These are phyloP conservation scores for Theristus sp. DNA, from an alignment of 2,888 invertebrate genomes.

Conservation along the genomic window DNA sequence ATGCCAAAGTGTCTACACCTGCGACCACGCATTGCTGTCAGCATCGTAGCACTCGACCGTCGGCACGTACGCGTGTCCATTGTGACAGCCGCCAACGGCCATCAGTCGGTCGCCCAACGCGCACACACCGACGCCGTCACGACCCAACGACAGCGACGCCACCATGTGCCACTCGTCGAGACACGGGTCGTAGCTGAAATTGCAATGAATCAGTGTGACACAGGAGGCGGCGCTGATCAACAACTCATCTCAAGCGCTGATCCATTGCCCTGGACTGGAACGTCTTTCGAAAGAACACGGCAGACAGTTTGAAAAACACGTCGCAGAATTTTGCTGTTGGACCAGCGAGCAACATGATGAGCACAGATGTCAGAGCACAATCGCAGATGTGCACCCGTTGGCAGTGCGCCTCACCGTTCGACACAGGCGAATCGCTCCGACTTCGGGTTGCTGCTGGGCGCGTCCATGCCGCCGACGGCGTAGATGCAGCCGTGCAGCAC, in stretches of 20 bases:
- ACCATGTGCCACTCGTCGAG: conserved; percentile 72
- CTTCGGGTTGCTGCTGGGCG: conserved; percentile 64
- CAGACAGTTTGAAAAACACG: no score
- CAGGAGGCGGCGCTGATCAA: no score
- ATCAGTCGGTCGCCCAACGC: conserved; percentile 60
- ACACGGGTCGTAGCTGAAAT: conserved; percentile 42
- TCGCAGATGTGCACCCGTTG: no score
- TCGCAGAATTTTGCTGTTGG: no score
- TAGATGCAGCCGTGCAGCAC: conserved; percentile 71
- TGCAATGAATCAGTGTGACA: neutral
- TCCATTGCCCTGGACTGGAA: no score
- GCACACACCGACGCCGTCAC: conserved; percentile 73
- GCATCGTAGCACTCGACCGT: conserved; percentile 63
- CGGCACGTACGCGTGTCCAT: conserved; percentile 60
- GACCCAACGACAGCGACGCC: conserved; percentile 57
- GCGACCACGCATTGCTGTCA: conserved; percentile 42
- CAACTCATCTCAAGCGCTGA: no score
- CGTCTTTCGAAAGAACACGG: no score
- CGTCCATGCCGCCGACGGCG: conserved; percentile 80
- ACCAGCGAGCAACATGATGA: no score
- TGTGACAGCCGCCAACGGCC: conserved; percentile 71
- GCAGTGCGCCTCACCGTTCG: conserved; percentile 54
- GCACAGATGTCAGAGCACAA: no score
- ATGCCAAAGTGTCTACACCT: no score
- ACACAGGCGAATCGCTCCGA: conserved; percentile 69